These are phyloP conservation scores for Aptenodytes patagonicus DNA, from an alignment of 2,113 vertebrate genomes.

Conservation along the genomic window DNA sequence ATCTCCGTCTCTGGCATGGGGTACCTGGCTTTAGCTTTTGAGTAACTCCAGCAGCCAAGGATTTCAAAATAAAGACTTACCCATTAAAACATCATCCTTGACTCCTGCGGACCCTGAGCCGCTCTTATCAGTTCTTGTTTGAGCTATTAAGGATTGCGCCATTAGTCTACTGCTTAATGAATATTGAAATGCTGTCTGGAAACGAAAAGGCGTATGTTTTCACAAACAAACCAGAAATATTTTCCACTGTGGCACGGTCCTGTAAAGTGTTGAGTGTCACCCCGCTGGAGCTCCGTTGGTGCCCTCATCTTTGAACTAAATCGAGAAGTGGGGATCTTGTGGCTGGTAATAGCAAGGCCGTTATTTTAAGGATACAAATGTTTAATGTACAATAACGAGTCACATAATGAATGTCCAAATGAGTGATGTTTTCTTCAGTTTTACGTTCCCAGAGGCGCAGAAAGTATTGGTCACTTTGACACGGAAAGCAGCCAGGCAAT, in stretches of 20 bases:
- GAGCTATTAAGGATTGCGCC: background rate
- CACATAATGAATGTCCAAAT: slow-evolving; percentile 37
- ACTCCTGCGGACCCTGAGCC: background rate
- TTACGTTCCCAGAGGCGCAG: slow-evolving; percentile 16
- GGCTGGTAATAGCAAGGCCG: background rate
- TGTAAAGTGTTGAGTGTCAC: slow-evolving; percentile 12
- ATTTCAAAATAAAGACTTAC: background rate
- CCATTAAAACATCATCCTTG: background rate
- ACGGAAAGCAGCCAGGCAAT: slow-evolving; percentile 12
- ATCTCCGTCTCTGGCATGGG: background rate
- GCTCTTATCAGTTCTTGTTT: background rate
- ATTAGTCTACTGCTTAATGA: slow-evolving; percentile 3
- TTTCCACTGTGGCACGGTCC: background rate
- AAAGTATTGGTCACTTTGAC: slow-evolving; percentile 56
- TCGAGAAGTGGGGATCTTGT: slow-evolving; percentile 17
- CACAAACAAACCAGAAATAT: background rate
- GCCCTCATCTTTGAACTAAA: slow-evolving; percentile 14
- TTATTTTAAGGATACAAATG: slow-evolving; percentile 55
- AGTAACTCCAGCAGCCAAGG: background rate
- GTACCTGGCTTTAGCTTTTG: background rate
- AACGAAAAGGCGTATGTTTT: background rate
- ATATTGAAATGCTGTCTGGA: background rate
- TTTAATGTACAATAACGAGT: slow-evolving; percentile 50
- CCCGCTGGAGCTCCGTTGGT: background rate
- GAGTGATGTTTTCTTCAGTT: slow-evolving; percentile 37